Conservation (phyloP, 2,888 invertebrate species). For the Neoascia interrupta region DNA sequence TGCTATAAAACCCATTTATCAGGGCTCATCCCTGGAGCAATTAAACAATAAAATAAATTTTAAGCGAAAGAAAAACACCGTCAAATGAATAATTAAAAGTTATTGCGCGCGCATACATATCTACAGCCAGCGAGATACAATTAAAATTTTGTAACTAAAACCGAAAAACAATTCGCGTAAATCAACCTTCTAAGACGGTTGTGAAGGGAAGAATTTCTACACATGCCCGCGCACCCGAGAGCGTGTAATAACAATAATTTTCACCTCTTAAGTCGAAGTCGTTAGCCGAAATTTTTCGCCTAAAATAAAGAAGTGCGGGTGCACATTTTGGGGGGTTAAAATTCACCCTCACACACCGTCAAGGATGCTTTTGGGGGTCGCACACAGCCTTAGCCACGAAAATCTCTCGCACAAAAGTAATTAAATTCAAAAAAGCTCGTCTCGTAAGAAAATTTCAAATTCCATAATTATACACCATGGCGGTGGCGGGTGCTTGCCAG, state of each 20-base stretch:
- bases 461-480: constrained; percentile 51
- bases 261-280: constrained; percentile 66
- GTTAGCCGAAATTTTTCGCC: constrained; percentile 21
- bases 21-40: constrained; percentile 59
- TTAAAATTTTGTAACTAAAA: constrained; percentile 37
- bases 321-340: too few relatives aligned
- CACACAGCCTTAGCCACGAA: too few relatives aligned
- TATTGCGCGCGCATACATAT: constrained; percentile 22
- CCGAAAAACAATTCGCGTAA: constrained; percentile 60
- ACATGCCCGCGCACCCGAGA: constrained; percentile 4
- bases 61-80: constrained; percentile 8
- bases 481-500: neutral
- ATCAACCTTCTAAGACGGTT: constrained; percentile 56
- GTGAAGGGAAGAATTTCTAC: constrained; percentile 13
- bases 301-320: constrained; percentile 9
- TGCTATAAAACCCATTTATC: constrained; percentile 51
- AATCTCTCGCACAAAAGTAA: constrained; percentile 62
- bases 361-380: constrained; percentile 20
- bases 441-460: constrained; percentile 55
- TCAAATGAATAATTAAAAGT: constrained; percentile 65
- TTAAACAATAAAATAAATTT: constrained; percentile 63
- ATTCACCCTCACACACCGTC: constrained; percentile 3
- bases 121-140: constrained; percentile 30
- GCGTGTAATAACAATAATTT: constrained; percentile 67
- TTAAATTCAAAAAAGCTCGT: constrained; percentile 64